A percentile compares a stretch with the other conserved stretches of the same genome.
These are phyloP conservation scores for Nysson spinosus DNA, from an alignment of 2,888 invertebrate genomes.

Conservation along the genomic window DNA sequence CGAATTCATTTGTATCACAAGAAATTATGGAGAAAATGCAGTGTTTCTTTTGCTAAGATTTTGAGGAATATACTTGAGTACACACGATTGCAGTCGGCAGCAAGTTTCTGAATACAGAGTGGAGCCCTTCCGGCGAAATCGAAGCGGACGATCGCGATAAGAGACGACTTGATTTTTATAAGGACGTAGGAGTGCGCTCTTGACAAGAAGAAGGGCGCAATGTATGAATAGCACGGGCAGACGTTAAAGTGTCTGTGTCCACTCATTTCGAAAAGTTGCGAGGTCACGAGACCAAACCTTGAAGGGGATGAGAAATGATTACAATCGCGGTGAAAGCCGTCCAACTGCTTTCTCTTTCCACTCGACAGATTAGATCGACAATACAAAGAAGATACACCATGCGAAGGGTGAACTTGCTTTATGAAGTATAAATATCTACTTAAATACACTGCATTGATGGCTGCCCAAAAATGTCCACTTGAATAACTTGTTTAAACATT, in stretches of 20 bases:
- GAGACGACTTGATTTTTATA: slow-evolving; percentile 32
- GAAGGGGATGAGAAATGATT: slow-evolving; percentile 17
- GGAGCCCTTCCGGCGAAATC: slow-evolving; percentile 21
- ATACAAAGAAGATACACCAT: not conserved
- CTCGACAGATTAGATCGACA: slow-evolving; percentile 25
- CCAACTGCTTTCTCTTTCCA: slow-evolving; percentile 18
- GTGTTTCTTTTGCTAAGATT: no score
- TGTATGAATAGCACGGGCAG: slow-evolving; percentile 1
- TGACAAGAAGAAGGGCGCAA: not conserved
- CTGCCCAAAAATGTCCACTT: no score
- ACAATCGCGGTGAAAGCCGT: slow-evolving; percentile 30
- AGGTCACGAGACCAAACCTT: slow-evolving; percentile 28
- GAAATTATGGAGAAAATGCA: no score
- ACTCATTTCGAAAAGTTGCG: slow-evolving; percentile 28
- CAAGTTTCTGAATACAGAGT: slow-evolving; percentile 16
- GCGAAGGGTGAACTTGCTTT: not conserved
- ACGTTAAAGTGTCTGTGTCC: slow-evolving; percentile 12
- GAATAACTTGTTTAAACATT: no score
- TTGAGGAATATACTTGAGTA: no score
- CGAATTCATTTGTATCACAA: no score
- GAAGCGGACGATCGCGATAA: slow-evolving; percentile 30
- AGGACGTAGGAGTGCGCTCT: slow-evolving; percentile 10
- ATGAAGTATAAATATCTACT: no score
- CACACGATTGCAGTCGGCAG: slow-evolving; percentile 13
- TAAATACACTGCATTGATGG: no score